Percentiles rank a stretch among this genome's conserved stretches.
These are phyloP conservation scores for Lasaia peninsularis DNA, from an alignment of 1,140 invertebrate species.

Conservation along the genomic window DNA sequence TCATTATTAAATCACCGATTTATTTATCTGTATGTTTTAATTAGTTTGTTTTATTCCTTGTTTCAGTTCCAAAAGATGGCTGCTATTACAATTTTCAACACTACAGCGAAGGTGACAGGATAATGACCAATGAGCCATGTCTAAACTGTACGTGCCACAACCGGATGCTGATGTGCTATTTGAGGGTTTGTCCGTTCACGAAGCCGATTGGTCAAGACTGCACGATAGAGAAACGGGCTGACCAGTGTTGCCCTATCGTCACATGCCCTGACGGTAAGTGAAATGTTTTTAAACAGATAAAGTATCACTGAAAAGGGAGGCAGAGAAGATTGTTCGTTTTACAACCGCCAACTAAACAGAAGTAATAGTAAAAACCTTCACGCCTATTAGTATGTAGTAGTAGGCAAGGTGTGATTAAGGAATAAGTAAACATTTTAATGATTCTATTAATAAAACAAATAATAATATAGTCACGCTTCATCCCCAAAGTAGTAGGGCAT, in stretches of 20 bases:
- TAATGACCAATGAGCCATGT: conserved; percentile 96
- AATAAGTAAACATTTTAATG: too few species aligned
- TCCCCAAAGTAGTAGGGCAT: too few species aligned
- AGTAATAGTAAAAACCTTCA: too few species aligned
- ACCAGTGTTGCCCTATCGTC: conserved; percentile 95
- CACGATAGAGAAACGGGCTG: conserved; percentile 90
- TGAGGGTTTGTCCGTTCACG: conserved; percentile 94
- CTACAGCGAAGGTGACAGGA: conserved; percentile 94
- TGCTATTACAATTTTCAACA: conserved; percentile 97
- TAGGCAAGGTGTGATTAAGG: too few species aligned
- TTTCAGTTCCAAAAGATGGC: conserved; percentile 77
- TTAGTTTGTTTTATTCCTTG: conserved; percentile 14
- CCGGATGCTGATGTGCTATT: conserved; percentile 96
- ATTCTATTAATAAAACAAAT: too few species aligned
- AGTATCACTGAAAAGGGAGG: too few species aligned
- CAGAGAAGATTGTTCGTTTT: too few species aligned
- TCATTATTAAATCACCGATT: too few species aligned
- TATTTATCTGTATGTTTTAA: too few species aligned
- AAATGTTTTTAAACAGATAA: neutral
- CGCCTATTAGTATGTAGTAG: too few species aligned
- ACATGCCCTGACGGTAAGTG: conserved; percentile 93
- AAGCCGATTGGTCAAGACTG: conserved; percentile 95
- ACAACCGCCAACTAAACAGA: too few species aligned
- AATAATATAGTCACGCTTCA: too few species aligned
- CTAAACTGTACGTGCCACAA: conserved; percentile 97